Base-by-base conservation (phyloP, 1,140 invertebrate genomes). In the Tachypleus tridentatus region DNA sequence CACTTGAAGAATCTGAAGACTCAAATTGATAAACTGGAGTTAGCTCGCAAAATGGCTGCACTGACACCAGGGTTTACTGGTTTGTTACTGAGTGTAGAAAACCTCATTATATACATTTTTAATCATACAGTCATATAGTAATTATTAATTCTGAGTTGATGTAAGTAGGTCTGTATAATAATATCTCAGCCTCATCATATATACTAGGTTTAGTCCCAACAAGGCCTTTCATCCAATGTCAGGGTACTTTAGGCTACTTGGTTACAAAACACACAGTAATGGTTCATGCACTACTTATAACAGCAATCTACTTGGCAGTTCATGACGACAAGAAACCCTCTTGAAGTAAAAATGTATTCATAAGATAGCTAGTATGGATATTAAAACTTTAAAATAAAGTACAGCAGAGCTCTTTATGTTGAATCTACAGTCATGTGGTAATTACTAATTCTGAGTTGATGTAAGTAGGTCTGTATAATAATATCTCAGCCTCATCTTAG, bases 11-110 rank as follows among this genome's bases (percentile, higher is more conserved):
- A 85, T 6, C 77, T 99, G 5, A 98, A 98, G 79, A 96, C 95
- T 3, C 80, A 84, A 51, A 72, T 99, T 50, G 86, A 98, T 75
- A 98, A 97, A 77, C 79, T 84, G 6, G 89, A 92, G 50, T 77
- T 99, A 58, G 82, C 96, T 0, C 79, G 93, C 56, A 97, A 97
- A 79, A 91, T 98, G 87, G 93, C 94, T 62, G 92, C 94, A 4
- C 80, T 96, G 58, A 97, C 93, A 10, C 93, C 93, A 70, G 94
- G 93, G 51, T 97, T 97, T 73, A 96, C 93, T 62, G 91, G 91
- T 79, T 74, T 60, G 29, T 64, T 57, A 29, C 7, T 54, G n/a
- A 29, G 29, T 29, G 29, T 29, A 29, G 29, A 29, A 29, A 29
- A 29, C 0, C 29, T 29, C 29, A 29, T 66, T 3, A 49, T 66